Conservation (phyloP, 35 echinoderm and acorn worm species). For the Ophiothrix spiculata region DNA sequence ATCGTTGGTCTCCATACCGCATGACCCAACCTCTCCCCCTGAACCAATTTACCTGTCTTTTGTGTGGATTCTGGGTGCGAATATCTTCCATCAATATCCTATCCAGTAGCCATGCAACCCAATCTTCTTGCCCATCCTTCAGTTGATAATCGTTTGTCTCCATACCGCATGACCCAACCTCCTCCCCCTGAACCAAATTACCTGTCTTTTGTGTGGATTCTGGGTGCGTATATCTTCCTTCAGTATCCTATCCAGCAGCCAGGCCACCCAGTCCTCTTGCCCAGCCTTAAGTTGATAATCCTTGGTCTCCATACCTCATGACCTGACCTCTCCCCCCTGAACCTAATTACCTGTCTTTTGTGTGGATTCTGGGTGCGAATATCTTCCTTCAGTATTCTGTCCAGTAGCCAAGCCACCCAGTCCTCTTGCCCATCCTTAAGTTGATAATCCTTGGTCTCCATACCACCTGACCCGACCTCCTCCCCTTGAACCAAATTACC, state of each 20-base stretch:
- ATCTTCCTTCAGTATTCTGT: constrained; percentile 59
- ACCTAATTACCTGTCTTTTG: constrained; percentile 69
- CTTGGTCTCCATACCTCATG: not conserved
- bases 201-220: constrained; percentile 89
- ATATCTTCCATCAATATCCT: constrained; percentile 76
- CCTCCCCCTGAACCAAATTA: constrained; percentile 37
- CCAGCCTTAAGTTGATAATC: constrained; percentile 2
- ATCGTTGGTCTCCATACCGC: too few relatives aligned
- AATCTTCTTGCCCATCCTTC: constrained; percentile 57
- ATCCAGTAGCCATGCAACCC: constrained; percentile 74
- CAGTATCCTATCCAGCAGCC: constrained; percentile 72
- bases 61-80: constrained; percentile 80
- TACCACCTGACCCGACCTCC: too few relatives aligned
- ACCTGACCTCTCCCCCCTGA: too few relatives aligned
- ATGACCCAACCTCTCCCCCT: too few relatives aligned
- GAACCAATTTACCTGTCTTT: constrained; percentile 67
- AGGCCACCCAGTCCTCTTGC: constrained; percentile 72
- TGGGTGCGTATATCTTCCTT: constrained; percentile 60
- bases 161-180: too few relatives aligned
- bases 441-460: not conserved
- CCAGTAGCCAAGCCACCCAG: constrained; percentile 78
- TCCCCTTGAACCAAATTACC: too few relatives aligned
- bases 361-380: constrained; percentile 80
- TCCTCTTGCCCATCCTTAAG: constrained; percentile 41
- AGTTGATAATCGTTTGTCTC: too few relatives aligned